phyloP scores from a whole-genome alignment of 35 echinoderm and acorn worm genomes.

The Nesometra sesokonis region DNA sequence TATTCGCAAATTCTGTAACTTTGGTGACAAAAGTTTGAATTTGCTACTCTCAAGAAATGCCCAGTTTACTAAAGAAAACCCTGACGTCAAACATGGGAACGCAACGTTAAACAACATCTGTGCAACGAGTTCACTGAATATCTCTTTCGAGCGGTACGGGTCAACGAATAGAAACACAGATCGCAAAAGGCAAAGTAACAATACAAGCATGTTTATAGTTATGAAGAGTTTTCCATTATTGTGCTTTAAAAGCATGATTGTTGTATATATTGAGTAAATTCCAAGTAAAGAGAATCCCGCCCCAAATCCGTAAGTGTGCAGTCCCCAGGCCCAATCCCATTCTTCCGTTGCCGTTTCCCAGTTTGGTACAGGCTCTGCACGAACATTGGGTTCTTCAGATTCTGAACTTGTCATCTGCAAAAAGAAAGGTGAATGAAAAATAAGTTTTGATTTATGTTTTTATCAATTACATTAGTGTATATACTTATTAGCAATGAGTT shows the following conservation, averaged over 20 bases:
- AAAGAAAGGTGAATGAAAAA: neutral
- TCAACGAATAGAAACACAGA: neutral
- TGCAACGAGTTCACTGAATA: neutral
- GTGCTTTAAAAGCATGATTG: neutral
- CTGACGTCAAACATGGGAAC: neutral
- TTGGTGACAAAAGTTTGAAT: neutral
- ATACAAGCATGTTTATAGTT: neutral
- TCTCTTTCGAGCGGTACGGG: neutral
- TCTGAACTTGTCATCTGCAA: neutral
- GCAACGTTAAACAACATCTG: neutral
- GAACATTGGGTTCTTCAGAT: neutral
- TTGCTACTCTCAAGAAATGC: neutral
- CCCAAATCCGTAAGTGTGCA: neutral
- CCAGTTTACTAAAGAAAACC: neutral
- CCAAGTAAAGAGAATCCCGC: neutral
- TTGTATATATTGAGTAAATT: neutral
- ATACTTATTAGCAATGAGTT: too few species aligned
- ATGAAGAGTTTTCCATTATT: neutral
- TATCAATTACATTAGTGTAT: too few species aligned
- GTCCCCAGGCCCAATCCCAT: neutral
- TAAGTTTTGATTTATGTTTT: too few species aligned
- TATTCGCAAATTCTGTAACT: neutral
- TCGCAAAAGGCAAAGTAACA: neutral
- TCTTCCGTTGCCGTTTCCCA: neutral
- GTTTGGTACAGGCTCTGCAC: neutral